Conservation (phyloP, 2,797 vertebrate species). For the Silurus lanzhouensis region DNA sequence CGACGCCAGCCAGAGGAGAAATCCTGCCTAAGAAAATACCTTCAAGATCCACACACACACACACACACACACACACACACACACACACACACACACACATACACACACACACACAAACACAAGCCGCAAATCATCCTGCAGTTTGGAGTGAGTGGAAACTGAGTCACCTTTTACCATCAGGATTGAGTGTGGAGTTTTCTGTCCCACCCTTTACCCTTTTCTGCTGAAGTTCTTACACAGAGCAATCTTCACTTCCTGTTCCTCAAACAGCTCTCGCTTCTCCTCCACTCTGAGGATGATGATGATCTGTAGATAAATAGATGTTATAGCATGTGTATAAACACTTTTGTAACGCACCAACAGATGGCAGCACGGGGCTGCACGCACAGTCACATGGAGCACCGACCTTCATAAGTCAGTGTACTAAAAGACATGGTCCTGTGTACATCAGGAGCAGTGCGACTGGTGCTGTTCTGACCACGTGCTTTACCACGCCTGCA, state of each 20-base stretch:
- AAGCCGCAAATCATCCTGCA: conserved; percentile 54
- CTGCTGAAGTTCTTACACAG: background rate
- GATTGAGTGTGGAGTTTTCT: conserved; percentile 28
- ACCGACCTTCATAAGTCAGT: too few species aligned
- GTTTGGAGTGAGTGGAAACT: conserved; percentile 60
- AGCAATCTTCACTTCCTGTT: background rate
- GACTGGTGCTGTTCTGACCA: too few species aligned
- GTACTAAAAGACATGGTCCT: too few species aligned
- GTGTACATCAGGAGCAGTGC: too few species aligned
- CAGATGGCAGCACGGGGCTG: too few species aligned
- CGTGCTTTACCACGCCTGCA: too few species aligned
- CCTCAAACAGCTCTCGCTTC: background rate
- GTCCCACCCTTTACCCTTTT: conserved; percentile 25
- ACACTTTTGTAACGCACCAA: too few species aligned
- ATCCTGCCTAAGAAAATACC: conserved; percentile 47
- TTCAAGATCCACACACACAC: background rate
- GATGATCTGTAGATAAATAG: background rate
- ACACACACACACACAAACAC: conserved; percentile 2
- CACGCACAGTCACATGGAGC: too few species aligned
- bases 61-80: too few species aligned
- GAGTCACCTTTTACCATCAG: conserved; percentile 49
- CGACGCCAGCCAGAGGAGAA: conserved; percentile 25
- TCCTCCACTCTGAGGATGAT: background rate
- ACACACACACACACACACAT: too few species aligned
- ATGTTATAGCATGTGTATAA: too few species aligned